Evolutionary conservation across 2,888 invertebrate genomes (phyloP), one percentile per base, ranked within the genome.

Genomic region (Agrypnus murinus): DNA sequence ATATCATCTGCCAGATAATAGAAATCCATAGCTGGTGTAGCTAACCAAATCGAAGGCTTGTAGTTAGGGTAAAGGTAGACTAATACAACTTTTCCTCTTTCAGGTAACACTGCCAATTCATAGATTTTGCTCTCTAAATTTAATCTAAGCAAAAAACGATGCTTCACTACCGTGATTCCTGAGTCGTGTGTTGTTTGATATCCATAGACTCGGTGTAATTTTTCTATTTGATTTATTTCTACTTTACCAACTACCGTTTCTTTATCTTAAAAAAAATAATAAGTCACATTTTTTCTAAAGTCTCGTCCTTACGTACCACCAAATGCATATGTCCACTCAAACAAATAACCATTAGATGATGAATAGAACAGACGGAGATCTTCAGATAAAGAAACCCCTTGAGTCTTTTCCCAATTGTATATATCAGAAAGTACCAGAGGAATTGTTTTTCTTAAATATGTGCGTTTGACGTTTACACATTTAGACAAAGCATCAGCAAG

Each of bases 1-100:
- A 97, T 96, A 32, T 91, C 92, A 66, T 93, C 91, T 0, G 96
- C 93, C 60, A 97, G 86, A 87, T 91, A 93, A 76, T 94, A 93
- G 93, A 95, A 96, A 32, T 90, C 89, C 17, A 89, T 86, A 6
- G 80, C 79, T 83, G 83, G 81, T 10, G 82, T 82, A 65, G 84
- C 80, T 32, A 87, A 75, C 87, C 87, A 87, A 65, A 87, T 82
- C 9, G 82, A 81, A 0, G 87, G 86, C 14, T 85, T 80, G 55
- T 81, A 83, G 68, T 86, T 84, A 9, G 82, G 80, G 25, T 83
- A 83, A n/a, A 85, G 77, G 75, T 87, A 87, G 43, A 84, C 82
- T 48, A 87, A 76, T 48, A 85, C 83, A 6, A 87, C 80, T 86
- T 86, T 38, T 86, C 86, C 65, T 82, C 86, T 84, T 58, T 85